Evolutionary conservation across 1,140 invertebrate genomes (phyloP).

Genomic region (Drosophila nigromelanica): DNA sequence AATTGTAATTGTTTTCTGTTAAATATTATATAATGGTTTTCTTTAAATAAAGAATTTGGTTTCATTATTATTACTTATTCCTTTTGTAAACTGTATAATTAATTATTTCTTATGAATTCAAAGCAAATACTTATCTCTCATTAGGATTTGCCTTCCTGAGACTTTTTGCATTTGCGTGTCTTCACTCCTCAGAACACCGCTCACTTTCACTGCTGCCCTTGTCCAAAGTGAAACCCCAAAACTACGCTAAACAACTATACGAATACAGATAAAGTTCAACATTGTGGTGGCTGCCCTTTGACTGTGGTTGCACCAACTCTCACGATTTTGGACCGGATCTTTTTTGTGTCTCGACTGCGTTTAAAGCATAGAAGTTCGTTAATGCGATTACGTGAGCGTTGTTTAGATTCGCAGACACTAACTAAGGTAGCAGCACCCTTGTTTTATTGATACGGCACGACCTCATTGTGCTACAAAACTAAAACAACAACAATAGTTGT

Average conservation of each 20-base stretch:
- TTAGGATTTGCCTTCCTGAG: neutral
- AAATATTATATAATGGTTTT: too few species aligned
- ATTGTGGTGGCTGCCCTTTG: neutral
- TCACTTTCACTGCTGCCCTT: neutral
- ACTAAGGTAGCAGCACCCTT: constrained; percentile 19
- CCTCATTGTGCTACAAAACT: constrained; percentile 18
- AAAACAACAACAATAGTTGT: constrained; percentile 33
- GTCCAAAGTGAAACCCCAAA: neutral
- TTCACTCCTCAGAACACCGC: constrained; percentile 1
- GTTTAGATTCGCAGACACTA: constrained; percentile 50
- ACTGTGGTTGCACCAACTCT: neutral
- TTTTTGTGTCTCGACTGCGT: constrained; percentile 60
- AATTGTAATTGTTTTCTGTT: too few species aligned
- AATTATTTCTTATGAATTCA: constrained; percentile 9
- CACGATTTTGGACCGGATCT: constrained; percentile 11
- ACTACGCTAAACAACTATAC: constrained; percentile 43
- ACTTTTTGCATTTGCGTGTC: neutral
- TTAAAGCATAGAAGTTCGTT: constrained; percentile 77
- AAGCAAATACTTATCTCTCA: constrained; percentile 43
- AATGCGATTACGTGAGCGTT: constrained; percentile 77
- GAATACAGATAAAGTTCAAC: constrained; percentile 70
- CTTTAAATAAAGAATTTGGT: too few species aligned
- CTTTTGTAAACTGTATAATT: neutral
- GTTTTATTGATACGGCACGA: constrained; percentile 21
- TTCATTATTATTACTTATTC: too few species aligned